Base-by-base conservation (phyloP, 2,888 invertebrate genomes). In the Trissolcus brochymenae region DNA sequence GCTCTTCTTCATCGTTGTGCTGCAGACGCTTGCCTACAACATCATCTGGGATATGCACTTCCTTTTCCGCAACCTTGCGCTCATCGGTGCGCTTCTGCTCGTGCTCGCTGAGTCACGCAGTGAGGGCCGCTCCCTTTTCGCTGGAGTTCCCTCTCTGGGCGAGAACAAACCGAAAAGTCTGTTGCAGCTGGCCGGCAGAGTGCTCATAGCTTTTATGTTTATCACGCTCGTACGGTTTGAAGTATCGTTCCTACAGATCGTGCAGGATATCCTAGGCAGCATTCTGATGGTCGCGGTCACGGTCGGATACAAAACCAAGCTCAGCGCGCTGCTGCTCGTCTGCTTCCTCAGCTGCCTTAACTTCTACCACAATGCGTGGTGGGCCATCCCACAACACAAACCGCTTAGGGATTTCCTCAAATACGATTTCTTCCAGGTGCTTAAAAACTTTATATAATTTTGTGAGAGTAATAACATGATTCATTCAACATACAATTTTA, bases 391-490 rank as follows among this genome's bases (percentile, higher is more conserved):
- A 3, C 93, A 95, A 6, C 96, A 98, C 90, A 97, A 97, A 86
- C 98, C 98, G 65, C 94, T 99, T 83, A 92, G 99, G 89, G 99
- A 99, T 91, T 99, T 99, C 92, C 94, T 99, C 82, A 99, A 99
- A 92, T 99, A 99, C 88, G 99, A 99, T 91, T 99, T 99, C 92
- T 99, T 99, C 95, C 99, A 99, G 94, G 97, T 96, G 9, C 1
- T 9, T 29, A 29, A 35, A 35, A 35, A 11, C 9, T 35, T 25
- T 25, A 4, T 25, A n/a, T n/a, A n/a, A n/a, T n/a, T n/a, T n/a
- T n/a, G n/a, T n/a, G n/a, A n/a, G n/a, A n/a, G n/a, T n/a, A n/a
- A n/a, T n/a, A n/a, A n/a, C n/a, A n/a, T n/a, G n/a, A n/a, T n/a
- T n/a, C n/a, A n/a, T n/a, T n/a, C n/a, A n/a, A n/a, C n/a, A n/a